Evolutionary conservation across 1,140 invertebrate species (phyloP).

Genomic region (Lineus longissimus): DNA sequence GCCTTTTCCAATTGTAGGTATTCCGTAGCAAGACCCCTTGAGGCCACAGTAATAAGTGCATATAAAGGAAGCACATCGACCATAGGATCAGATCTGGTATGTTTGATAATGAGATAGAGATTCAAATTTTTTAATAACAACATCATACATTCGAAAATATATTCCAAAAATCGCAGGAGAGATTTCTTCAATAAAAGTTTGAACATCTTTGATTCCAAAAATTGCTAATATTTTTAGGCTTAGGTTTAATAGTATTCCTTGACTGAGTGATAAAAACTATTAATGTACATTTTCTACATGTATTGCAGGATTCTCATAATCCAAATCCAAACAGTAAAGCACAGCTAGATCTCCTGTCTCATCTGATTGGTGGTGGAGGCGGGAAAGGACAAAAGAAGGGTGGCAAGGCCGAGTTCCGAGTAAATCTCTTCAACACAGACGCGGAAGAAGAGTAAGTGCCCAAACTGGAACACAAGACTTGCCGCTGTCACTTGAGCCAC

Average conservation of each 20-base stretch:
- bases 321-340: slow-evolving; percentile 51
- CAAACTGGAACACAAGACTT: not conserved
- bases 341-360: slow-evolving; percentile 51
- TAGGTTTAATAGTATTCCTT: too few relatives aligned
- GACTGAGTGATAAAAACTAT: too few relatives aligned
- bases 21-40: slow-evolving; percentile 36
- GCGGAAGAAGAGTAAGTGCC: slow-evolving; percentile 49
- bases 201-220: too few relatives aligned
- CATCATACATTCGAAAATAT: too few relatives aligned
- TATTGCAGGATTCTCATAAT: not conserved
- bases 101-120: too few relatives aligned
- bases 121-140: too few relatives aligned
- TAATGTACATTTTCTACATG: too few relatives aligned
- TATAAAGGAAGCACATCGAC: slow-evolving; percentile 13
- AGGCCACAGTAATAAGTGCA: slow-evolving; percentile 27
- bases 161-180: too few relatives aligned
- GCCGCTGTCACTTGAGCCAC: not conserved
- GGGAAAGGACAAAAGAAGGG: slow-evolving; percentile 21
- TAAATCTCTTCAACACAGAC: slow-evolving; percentile 51
- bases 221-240: too few relatives aligned
- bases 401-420: slow-evolving; percentile 38
- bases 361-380: slow-evolving; percentile 40
- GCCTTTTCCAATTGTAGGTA: slow-evolving; percentile 33
- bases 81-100: slow-evolving; percentile 34
- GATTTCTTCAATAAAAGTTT: too few relatives aligned